Conservation (phyloP, 2,888 invertebrate genomes). For the Chrysotoxum bicinctum region DNA sequence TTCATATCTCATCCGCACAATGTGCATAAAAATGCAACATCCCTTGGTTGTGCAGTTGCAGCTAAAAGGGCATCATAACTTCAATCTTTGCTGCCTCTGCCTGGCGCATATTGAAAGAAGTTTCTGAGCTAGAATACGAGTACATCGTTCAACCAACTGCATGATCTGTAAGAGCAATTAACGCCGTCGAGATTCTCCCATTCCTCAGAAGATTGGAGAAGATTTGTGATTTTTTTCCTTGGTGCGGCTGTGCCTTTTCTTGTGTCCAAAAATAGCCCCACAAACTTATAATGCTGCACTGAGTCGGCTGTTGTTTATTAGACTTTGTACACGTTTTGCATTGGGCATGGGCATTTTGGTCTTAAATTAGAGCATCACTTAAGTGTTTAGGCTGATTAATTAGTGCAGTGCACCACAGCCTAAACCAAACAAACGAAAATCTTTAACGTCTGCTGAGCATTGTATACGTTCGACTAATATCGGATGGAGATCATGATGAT, state of each 20-base stretch:
- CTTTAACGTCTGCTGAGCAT: neutral
- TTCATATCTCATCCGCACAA: conserved; percentile 2
- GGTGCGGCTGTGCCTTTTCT: conserved; percentile 14
- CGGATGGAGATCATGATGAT: conserved; percentile 45
- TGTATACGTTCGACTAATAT: too few species aligned
- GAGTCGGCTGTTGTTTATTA: conserved; percentile 17
- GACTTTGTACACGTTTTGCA: conserved; percentile 22
- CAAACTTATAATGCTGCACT: conserved; percentile 29
- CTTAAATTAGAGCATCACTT: conserved; percentile 67
- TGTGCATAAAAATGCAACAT: conserved; percentile 10
- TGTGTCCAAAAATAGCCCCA: conserved; percentile 49
- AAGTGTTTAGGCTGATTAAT: conserved; percentile 68
- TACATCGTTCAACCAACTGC: conserved; percentile 46
- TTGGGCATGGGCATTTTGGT: conserved; percentile 49
- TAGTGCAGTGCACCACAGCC: conserved; percentile 41
- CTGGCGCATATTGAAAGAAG: conserved; percentile 21
- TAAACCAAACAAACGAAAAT: conserved; percentile 10
- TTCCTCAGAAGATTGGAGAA: conserved; percentile 40
- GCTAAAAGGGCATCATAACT: neutral
- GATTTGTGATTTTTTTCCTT: conserved; percentile 7
- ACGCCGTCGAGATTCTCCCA: conserved; percentile 44
- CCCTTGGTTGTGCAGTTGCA: neutral
- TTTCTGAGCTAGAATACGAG: conserved; percentile 11
- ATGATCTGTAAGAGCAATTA: conserved; percentile 67
- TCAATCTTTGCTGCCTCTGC: neutral